Evolutionary conservation across 2,797 vertebrate genomes (phyloP).

Genomic region (Telmatherina bonti): DNA sequence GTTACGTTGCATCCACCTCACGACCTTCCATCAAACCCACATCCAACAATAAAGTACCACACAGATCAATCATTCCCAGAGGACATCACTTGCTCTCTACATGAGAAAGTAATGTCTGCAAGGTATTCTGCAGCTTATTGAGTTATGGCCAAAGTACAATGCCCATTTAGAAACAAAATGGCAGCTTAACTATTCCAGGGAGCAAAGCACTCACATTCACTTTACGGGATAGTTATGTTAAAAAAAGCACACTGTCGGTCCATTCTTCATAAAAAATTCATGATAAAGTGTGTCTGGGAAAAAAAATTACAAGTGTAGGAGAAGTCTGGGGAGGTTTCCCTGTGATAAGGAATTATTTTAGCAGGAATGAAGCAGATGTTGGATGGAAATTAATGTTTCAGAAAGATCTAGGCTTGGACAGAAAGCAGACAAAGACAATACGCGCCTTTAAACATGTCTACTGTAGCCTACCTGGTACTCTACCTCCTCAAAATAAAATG

Average conservation of each 20-base stretch:
- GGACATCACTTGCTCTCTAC: constrained; percentile 41
- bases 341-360: background rate
- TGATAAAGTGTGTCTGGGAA: constrained; percentile 16
- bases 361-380: background rate
- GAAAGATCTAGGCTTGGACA: background rate
- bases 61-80: constrained; percentile 39
- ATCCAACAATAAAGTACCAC: constrained; percentile 22
- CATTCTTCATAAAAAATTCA: constrained; percentile 37
- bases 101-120: constrained; percentile 24
- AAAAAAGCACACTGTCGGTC: constrained; percentile 4
- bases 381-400: background rate
- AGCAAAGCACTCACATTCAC: constrained; percentile 25
- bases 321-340: constrained; percentile 4
- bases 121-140: constrained; percentile 8
- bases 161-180: constrained; percentile 45
- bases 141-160: constrained; percentile 12
- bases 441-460: too few relatives aligned
- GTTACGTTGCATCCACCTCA: background rate
- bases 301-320: constrained; percentile 8
- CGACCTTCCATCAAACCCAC: background rate
- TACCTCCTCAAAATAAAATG: too few relatives aligned
- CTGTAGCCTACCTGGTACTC: too few relatives aligned
- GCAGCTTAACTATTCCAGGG: constrained; percentile 40
- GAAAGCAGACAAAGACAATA: too few relatives aligned
- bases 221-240: constrained; percentile 13